Base-by-base conservation (phyloP, 2,888 invertebrate genomes). In the Cactoblastis cactorum region DNA sequence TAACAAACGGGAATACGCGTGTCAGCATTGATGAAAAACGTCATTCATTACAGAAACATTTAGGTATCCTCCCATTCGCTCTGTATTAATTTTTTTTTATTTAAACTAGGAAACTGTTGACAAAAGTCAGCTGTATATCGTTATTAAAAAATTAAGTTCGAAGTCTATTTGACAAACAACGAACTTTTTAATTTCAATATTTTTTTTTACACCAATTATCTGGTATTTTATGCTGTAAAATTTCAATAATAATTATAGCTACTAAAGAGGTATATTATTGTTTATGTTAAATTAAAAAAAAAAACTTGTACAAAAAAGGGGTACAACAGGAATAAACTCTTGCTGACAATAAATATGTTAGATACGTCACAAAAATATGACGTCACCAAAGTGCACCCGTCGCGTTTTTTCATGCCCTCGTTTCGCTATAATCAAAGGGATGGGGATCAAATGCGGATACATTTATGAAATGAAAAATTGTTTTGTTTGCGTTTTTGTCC, bases 361-460 rank as follows among this genome's bases (percentile, higher is more conserved):
- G n/a, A n/a, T n/a, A 83, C 68, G 74, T 76, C 49, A 49, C 34
- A 49, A 38, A 47, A 52, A 47, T 48, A 32, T 39, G 49, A 48
- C 37, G 47, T 48, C 47, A 28, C 47, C 35, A 48, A 48, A 48
- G 35, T 48, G 47, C 35, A 38, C 47, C 15, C 37, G 17, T n/a
- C 45, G 72, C 73, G 67, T 76, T 79, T 78, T 55, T 77, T 75
- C 71, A 67, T 77, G 71, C 77, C 80, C 80, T 78, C 81, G 74
- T 80, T 83, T 77, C 64, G 80, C 77, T 85, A 89, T 88, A 88
- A 88, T 88, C 87, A 88, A 87, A 89, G 73, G 77, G 82, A 86
- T 80, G 84, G 80, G 82, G 83, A 82, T 84, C 84, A 84, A 85
- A 83, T 43, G 17, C 69, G 77, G 77, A 73, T 81, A 76, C 85